These are phyloP conservation scores for Phortica variegata DNA, from an alignment of 1,140 invertebrate species.

Conservation along the genomic window DNA sequence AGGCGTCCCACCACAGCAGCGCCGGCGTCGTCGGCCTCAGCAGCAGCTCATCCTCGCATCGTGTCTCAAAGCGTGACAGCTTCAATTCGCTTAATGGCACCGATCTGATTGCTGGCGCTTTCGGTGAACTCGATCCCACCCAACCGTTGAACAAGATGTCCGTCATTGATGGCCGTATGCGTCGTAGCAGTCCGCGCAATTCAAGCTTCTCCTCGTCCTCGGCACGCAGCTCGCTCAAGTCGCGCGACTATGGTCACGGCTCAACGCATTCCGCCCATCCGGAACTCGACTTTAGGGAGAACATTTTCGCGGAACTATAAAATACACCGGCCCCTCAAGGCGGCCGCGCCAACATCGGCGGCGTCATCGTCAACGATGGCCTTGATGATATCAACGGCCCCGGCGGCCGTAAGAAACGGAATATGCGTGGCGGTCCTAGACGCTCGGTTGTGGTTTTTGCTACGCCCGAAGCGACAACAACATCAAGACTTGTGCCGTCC, in stretches of 20 bases:
- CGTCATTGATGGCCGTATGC: slow-evolving; percentile 49
- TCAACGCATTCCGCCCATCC: slow-evolving; percentile 49
- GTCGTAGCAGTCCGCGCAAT: slow-evolving; percentile 41
- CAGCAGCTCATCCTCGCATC: slow-evolving; percentile 4
- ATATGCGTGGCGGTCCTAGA: too few species aligned
- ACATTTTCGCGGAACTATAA: slow-evolving; percentile 53
- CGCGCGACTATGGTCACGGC: slow-evolving; percentile 44
- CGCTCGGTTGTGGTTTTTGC: too few species aligned
- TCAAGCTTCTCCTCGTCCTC: slow-evolving; percentile 47
- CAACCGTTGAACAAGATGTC: slow-evolving; percentile 53
- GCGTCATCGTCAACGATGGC: too few species aligned
- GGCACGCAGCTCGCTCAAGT: slow-evolving; percentile 50
- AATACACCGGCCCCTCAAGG: too few species aligned
- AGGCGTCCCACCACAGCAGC: slow-evolving; percentile 37
- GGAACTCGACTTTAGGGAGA: slow-evolving; percentile 53
- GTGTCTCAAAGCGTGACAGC: slow-evolving; percentile 43
- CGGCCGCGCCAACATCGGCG: too few species aligned
- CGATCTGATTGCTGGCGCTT: slow-evolving; percentile 50
- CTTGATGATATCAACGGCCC: too few species aligned
- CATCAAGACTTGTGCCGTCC: too few species aligned
- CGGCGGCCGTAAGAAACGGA: too few species aligned
- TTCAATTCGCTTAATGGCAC: slow-evolving; percentile 50
- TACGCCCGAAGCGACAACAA: too few species aligned
- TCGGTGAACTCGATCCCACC: slow-evolving; percentile 50
- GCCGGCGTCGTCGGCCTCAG: slow-evolving; percentile 5